phyloP scores from a whole-genome alignment of 1,140 invertebrate genomes.

The Triops cancriformis region DNA sequence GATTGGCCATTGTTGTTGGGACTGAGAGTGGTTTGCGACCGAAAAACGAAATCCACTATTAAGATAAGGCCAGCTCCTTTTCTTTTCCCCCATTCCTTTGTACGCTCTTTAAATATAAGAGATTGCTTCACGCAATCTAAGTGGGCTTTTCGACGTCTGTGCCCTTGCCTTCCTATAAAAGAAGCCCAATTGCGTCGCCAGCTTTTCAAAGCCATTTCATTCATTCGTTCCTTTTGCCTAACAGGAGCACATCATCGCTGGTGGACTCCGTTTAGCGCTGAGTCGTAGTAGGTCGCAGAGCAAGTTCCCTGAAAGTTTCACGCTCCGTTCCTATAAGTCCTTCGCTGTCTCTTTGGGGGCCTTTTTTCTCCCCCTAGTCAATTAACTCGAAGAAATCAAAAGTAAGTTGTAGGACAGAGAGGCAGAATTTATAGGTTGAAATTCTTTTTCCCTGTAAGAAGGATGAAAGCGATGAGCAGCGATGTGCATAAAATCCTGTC shows the following conservation, averaged over 20 bases:
- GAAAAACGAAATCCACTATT: not conserved
- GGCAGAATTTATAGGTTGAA: not conserved
- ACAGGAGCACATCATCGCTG: not conserved
- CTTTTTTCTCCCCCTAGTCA: not conserved
- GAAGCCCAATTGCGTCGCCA: not conserved
- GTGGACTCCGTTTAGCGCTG: not conserved
- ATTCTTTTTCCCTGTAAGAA: not conserved
- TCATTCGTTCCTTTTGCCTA: not conserved
- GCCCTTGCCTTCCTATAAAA: not conserved
- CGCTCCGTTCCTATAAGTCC: not conserved
- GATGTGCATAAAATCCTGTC: conserved; percentile 9
- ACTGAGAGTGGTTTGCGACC: not conserved
- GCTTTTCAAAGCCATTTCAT: not conserved
- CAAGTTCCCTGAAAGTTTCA: not conserved
- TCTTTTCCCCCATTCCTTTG: not conserved
- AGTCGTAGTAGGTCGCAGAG: not conserved
- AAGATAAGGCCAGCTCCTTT: not conserved
- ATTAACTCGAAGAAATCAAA: not conserved
- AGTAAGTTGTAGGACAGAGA: not conserved
- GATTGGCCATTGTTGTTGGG: not conserved
- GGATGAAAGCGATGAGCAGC: not conserved
- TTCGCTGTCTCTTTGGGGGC: not conserved
- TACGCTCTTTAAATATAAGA: not conserved
- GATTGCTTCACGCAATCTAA: conserved; percentile 6
- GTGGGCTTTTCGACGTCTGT: not conserved